phyloP scores from a whole-genome alignment of 2,113 vertebrate genomes.

The Clinocottus analis region DNA sequence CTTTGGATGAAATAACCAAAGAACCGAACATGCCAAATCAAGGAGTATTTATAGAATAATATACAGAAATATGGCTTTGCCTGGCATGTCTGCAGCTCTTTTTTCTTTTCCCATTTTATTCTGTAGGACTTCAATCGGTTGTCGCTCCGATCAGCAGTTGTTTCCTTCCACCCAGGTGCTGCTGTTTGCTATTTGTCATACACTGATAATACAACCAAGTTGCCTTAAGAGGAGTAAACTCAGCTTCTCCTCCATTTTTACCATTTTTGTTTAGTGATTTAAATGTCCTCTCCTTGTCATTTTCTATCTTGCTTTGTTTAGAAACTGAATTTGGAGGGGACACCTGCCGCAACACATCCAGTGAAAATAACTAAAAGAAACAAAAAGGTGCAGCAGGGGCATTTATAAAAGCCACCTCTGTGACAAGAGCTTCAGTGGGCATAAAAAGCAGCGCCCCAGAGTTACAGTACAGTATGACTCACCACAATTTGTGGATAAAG shows the following conservation, averaged over 20 bases:
- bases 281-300: not conserved
- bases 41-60: not conserved
- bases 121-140: not conserved
- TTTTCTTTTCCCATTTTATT: not conserved
- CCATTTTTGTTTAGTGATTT: not conserved
- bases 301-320: not conserved
- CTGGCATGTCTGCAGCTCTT: not conserved
- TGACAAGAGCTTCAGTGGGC: slow-evolving; percentile 17
- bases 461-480: slow-evolving; percentile 5
- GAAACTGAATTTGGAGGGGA: slow-evolving; percentile 10
- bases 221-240: not conserved
- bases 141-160: not conserved
- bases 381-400: slow-evolving; percentile 14
- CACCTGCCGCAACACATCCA: slow-evolving; percentile 11
- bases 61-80: not conserved
- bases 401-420: slow-evolving; percentile 29
- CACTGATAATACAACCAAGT: not conserved
- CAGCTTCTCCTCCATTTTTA: slow-evolving; percentile 4
- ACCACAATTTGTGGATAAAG: slow-evolving; percentile 4
- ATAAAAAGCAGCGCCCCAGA: not conserved
- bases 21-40: not conserved
- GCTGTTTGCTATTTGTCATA: slow-evolving; percentile 4
- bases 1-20: too few relatives aligned
- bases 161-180: not conserved
- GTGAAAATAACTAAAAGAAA: slow-evolving; percentile 20